A percentile compares a stretch with the other conserved stretches of the same genome.
Evolutionary conservation across 2,888 invertebrate genomes (phyloP).

Genomic region (Periphyllus acericola): DNA sequence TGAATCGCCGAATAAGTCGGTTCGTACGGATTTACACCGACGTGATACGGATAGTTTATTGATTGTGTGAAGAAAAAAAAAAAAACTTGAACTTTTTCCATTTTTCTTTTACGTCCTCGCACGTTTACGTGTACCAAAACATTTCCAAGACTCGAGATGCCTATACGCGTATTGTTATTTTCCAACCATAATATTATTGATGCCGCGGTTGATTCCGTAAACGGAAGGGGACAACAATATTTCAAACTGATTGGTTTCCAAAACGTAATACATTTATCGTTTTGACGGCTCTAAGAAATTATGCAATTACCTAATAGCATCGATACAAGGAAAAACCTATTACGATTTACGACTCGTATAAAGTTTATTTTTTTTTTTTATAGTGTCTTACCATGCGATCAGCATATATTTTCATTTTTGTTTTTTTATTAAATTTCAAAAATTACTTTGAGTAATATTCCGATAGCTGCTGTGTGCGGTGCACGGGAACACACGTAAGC

Average conservation of each 20-base stretch:
- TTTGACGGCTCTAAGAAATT: neutral
- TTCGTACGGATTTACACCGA: no score
- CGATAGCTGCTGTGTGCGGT: neutral
- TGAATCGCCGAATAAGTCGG: no score
- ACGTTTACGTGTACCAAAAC: no score
- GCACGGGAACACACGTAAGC: neutral
- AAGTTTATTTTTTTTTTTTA: slow-evolving; percentile 7
- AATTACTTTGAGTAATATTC: neutral
- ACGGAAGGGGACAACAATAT: neutral
- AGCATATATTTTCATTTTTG: neutral
- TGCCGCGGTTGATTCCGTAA: no score
- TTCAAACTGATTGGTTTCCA: neutral
- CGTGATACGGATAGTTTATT: no score
- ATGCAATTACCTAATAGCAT: neutral
- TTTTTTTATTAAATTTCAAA: neutral
- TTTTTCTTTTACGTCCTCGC: no score
- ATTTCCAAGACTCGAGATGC: no score
- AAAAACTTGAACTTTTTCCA: no score
- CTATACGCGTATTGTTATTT: no score
- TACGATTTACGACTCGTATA: neutral
- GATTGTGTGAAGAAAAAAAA: no score
- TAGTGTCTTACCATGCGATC: neutral
- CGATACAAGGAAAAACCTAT: neutral
- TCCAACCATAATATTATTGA: no score
- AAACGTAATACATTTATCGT: neutral